Base-by-base conservation (phyloP, 2,113 vertebrate species). In the Tauraco erythrolophus region DNA sequence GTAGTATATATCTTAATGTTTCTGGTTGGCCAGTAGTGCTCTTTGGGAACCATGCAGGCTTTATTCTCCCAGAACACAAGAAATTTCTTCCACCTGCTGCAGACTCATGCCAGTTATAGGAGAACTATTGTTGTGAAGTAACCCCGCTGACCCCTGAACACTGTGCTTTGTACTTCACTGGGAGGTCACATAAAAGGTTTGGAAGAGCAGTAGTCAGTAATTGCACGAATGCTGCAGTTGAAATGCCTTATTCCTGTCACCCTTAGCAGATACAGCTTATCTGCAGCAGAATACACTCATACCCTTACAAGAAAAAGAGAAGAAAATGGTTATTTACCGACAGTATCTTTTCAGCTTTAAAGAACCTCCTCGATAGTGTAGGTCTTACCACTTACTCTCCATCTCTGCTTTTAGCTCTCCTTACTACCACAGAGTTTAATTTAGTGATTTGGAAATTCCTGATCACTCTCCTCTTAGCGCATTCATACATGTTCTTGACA, bases 1-100 rank as follows among this genome's bases (percentile, higher is more conserved):
- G 71, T 81, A 74, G 95, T 39, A 13, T 91, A 9, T 86, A 81
- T 86, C 90, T 83, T 69, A 54, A 50, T 86, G 85, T 92, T 96
- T 95, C 89, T 95, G 90, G 46, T 86, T 94, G 95, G 88, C 71
- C 93, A 75, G 79, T 90, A 54, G 82, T 35, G 70, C 71, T 92
- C 88, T 92, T 97, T 96, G 96, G 92, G 96, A 96, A 96, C 92
- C 19, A 3, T 19, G 74, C 62, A 25, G 41, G 66, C 88, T 88
- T 74, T 93, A 54, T 88, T 96, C 92, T 96, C 90, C 90, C 95
- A 97, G 90, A 86, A 46, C 68, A 86, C 46, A 70, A 93, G 82
- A 88, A 62, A 70, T 88, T 94, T 91, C 90, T 96, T 88, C 94
- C 90, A 95, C 96, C 94, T 97, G 96, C 89, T 31, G 17, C 85